These are phyloP conservation scores for Proterorhinus semilunaris DNA, from an alignment of 2,113 vertebrate genomes.

Conservation along the genomic window DNA sequence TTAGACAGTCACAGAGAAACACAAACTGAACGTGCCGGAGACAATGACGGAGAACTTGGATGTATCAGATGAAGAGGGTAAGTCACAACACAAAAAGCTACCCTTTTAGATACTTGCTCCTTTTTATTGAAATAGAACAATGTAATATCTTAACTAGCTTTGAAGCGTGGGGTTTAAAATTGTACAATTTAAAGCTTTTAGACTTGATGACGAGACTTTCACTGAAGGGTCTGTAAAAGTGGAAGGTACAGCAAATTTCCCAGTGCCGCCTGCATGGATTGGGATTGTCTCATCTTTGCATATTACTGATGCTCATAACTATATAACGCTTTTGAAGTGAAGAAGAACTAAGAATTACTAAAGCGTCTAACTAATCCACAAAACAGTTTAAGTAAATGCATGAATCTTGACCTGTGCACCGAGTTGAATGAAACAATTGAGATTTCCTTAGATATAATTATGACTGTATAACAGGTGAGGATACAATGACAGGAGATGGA, in stretches of 20 bases:
- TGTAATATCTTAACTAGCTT: not conserved
- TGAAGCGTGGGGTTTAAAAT: conserved; percentile 23
- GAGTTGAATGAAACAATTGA: not conserved
- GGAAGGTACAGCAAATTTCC: conserved; percentile 57
- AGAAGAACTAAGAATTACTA: not conserved
- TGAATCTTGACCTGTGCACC: not conserved
- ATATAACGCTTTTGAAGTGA: not conserved
- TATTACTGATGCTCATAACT: not conserved
- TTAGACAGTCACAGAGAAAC: conserved; percentile 98
- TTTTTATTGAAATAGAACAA: too few relatives aligned
- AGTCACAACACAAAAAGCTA: conserved; percentile 50
- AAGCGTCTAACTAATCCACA: too few relatives aligned
- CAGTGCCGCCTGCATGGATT: conserved; percentile 23
- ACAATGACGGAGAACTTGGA: conserved; percentile 98
- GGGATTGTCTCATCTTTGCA: not conserved
- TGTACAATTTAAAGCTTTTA: conserved; percentile 53
- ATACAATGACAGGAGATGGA: conserved; percentile 96
- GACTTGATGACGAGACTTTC: conserved; percentile 59
- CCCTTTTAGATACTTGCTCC: not conserved
- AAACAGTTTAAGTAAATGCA: not conserved
- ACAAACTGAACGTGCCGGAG: conserved; percentile 97
- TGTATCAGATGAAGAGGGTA: conserved; percentile 98
- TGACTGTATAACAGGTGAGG: conserved; percentile 80
- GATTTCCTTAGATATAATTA: not conserved
- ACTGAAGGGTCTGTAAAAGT: conserved; percentile 58